These are phyloP conservation scores for Phyllostomus discolor DNA, from an alignment of 2,113 vertebrate species.

Conservation along the genomic window DNA sequence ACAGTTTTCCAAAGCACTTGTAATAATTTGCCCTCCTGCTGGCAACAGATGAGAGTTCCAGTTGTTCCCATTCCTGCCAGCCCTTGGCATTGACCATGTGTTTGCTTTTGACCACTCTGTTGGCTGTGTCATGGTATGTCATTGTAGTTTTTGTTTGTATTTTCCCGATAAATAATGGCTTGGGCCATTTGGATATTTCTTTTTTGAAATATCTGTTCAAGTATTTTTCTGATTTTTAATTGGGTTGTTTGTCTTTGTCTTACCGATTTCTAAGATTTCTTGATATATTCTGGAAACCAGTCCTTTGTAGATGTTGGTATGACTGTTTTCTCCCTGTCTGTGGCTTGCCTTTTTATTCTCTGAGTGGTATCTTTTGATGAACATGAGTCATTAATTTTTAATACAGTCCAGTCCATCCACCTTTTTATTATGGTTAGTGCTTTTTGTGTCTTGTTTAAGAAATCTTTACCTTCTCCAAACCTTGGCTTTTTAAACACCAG, in stretches of 20 bases:
- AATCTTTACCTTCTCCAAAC: not conserved
- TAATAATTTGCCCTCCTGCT: not conserved
- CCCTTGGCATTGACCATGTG: not conserved
- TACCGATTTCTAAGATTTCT: not conserved
- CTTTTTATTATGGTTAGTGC: not conserved
- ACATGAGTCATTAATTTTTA: not conserved
- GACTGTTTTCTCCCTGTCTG: not conserved
- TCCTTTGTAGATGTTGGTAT: not conserved
- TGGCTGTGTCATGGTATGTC: not conserved
- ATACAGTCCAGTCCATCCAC: not conserved
- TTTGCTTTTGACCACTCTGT: not conserved
- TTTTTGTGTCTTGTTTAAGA: not conserved
- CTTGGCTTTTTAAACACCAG: conserved; percentile 4
- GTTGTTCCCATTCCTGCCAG: not conserved
- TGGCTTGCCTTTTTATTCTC: conserved; percentile 23
- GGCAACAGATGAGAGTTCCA: not conserved
- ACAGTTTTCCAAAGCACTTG: not conserved
- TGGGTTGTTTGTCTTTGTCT: not conserved
- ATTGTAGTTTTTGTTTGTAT: conserved; percentile 33
- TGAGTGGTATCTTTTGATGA: not conserved
- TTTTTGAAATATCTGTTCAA: conserved; percentile 43
- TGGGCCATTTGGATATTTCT: not conserved
- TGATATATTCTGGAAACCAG: not conserved
- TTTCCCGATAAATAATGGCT: not conserved
- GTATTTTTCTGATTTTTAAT: conserved; percentile 8